These are phyloP conservation scores for Dromas ardeola DNA, from an alignment of 2,113 vertebrate genomes.

Conservation along the genomic window DNA sequence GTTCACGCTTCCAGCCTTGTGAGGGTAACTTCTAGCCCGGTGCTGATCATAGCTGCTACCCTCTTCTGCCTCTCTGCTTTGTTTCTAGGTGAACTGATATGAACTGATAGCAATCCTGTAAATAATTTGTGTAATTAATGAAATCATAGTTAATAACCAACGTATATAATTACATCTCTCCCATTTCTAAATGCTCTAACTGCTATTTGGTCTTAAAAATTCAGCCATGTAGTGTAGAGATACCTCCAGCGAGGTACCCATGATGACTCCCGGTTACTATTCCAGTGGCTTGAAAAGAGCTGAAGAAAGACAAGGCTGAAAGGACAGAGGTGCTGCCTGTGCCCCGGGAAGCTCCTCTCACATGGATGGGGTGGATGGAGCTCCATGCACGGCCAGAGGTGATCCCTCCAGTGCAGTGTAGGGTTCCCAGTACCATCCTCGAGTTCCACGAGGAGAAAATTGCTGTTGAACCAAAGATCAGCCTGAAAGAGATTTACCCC, in stretches of 20 bases:
- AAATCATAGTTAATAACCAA: neutral
- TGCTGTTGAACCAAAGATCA: neutral
- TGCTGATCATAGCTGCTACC: neutral
- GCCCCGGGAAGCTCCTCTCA: fast-evolving
- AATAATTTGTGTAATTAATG: neutral
- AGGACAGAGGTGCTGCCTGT: fast-evolving
- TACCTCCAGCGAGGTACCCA: neutral
- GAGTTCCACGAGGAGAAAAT: fast-evolving
- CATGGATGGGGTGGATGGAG: neutral
- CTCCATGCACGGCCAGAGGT: fast-evolving
- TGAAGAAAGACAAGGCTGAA: neutral
- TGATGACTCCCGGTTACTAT: neutral
- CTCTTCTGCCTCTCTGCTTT: neutral
- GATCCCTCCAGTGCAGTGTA: fast-evolving
- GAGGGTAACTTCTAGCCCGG: neutral
- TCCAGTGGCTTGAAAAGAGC: neutral
- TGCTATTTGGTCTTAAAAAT: neutral
- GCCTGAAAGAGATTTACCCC: neutral
- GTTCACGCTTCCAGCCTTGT: fast-evolving
- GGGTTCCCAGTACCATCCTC: neutral
- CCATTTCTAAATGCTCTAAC: neutral
- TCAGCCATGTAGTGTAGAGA: fast-evolving
- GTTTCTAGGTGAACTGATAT: neutral
- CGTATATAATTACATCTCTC: neutral
- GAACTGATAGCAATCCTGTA: neutral